Conservation (phyloP, 1,140 invertebrate species). For the Zaprionus kolodkinae region DNA sequence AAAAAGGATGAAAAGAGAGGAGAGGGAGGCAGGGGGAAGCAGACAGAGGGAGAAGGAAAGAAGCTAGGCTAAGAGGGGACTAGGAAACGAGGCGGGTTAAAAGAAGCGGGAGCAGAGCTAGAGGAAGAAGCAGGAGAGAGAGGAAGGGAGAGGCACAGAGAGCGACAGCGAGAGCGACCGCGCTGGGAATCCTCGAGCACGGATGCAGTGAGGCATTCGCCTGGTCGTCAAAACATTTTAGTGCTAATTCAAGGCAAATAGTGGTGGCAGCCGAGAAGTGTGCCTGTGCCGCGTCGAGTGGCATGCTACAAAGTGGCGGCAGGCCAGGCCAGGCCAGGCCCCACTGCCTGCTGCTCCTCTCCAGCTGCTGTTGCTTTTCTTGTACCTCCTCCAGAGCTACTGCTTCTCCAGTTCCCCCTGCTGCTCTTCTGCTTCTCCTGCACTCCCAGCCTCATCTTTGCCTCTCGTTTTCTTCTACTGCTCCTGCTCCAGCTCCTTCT, state of each 20-base stretch:
- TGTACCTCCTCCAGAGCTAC: too few species aligned
- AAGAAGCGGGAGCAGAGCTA: neutral
- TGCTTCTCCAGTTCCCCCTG: neutral
- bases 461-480: too few species aligned
- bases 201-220: conserved; percentile 26
- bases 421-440: neutral
- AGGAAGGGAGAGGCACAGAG: neutral
- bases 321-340: neutral
- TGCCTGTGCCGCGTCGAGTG: conserved; percentile 9
- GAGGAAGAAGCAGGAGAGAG: neutral
- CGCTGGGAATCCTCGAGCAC: neutral
- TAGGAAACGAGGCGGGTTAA: too few species aligned
- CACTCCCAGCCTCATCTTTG: neutral
- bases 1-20: neutral
- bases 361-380: neutral
- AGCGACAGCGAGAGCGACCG: neutral
- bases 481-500: neutral
- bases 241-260: conserved; percentile 56
- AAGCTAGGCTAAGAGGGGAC: neutral
- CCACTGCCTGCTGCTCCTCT: neutral
- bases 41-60: neutral
- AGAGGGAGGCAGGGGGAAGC: neutral
- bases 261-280: neutral
- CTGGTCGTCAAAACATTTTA: conserved; percentile 49
- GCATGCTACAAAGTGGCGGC: conserved; percentile 24